A percentile compares a stretch with the other conserved stretches of the same genome.
Evolutionary conservation across 2,113 vertebrate genomes (phyloP).

Genomic region (Nymphicus hollandicus): DNA sequence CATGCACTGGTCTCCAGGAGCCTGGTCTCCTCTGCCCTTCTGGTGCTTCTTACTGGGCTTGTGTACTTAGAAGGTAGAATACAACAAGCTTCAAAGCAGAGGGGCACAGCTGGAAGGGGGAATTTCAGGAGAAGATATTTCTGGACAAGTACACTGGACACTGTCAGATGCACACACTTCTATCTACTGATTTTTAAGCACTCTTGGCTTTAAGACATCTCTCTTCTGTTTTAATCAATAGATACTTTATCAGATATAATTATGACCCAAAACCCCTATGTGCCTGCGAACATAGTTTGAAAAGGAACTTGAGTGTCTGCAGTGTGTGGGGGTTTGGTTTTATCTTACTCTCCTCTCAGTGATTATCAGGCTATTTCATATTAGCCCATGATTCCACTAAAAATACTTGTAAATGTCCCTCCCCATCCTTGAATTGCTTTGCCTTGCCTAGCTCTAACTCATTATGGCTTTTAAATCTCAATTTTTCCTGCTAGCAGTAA

Average conservation of each 20-base stretch:
- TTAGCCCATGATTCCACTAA: background rate
- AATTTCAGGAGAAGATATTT: background rate
- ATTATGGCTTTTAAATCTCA: background rate
- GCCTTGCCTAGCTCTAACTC: constrained; percentile 12
- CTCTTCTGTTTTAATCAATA: background rate
- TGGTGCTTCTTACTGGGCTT: background rate
- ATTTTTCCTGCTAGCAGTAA: constrained; percentile 9
- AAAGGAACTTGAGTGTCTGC: background rate
- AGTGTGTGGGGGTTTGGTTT: background rate
- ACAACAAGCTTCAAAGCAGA: background rate
- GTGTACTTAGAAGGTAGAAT: background rate
- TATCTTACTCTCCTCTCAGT: background rate
- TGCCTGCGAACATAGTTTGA: background rate
- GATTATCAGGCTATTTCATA: background rate
- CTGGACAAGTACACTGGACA: background rate
- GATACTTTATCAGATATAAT: background rate
- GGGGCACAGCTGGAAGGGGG: background rate
- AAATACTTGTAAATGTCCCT: background rate
- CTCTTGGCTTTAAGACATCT: background rate
- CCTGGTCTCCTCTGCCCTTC: background rate
- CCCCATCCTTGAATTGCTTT: background rate
- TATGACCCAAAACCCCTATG: background rate
- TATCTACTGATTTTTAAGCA: background rate
- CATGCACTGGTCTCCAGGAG: background rate
- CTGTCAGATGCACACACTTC: background rate